These are phyloP conservation scores for Meloidogyne chitwoodi DNA, from an alignment of 1,140 invertebrate genomes.

Conservation along the genomic window DNA sequence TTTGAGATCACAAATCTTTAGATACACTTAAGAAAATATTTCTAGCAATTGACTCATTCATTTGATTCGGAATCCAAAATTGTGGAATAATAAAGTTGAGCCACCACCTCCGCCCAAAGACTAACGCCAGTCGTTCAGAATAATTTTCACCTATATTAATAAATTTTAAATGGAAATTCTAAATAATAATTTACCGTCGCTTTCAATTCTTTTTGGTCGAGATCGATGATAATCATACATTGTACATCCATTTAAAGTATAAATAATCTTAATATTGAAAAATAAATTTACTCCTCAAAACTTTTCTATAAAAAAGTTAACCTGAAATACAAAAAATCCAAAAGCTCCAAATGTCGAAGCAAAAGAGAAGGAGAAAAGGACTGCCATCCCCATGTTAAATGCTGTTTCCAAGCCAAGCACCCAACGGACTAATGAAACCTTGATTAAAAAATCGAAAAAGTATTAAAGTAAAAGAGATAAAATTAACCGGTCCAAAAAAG, in stretches of 20 bases:
- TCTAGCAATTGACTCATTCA: conserved; percentile 37
- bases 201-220: conserved; percentile 32
- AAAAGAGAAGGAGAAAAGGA: conserved; percentile 28
- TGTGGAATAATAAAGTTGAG: conserved; percentile 46
- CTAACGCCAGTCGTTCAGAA: conserved; percentile 36
- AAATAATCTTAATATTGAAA: conserved; percentile 37
- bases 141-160: conserved; percentile 26
- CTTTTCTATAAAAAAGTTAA: no score
- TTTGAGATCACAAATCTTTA: conserved; percentile 33
- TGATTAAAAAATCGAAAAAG: not conserved
- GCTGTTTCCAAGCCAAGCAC: conserved; percentile 32
- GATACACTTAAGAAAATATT: conserved; percentile 47
- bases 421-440: conserved; percentile 35
- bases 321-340: conserved; percentile 43
- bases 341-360: conserved; percentile 29
- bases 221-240: conserved; percentile 44
- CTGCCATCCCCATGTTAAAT: conserved; percentile 29
- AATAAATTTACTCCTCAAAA: no score
- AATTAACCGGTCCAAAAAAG: conserved; percentile 33
- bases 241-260: conserved; percentile 45
- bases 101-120: conserved; percentile 41
- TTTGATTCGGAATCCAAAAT: conserved; percentile 41
- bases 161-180: not conserved
- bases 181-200: conserved; percentile 20
- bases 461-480: not conserved